Evolutionary conservation across 2,797 vertebrate genomes (phyloP).

Genomic region (Anabacerthia variegaticeps): DNA sequence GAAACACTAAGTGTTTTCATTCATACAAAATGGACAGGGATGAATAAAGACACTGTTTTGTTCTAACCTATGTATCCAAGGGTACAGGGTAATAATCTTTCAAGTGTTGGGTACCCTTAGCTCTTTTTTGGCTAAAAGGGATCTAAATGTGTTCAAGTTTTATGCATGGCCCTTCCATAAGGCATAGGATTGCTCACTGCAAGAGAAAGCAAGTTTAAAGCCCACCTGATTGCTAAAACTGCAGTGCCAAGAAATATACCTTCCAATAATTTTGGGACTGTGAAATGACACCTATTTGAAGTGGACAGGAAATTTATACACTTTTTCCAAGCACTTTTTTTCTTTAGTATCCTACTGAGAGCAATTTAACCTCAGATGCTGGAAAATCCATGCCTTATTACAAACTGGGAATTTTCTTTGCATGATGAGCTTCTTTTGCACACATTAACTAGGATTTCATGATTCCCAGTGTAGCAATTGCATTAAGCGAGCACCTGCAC

Average conservation of each 20-base stretch:
- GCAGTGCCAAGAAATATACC: constrained; percentile 38
- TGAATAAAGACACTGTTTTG: background rate
- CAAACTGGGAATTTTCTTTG: constrained; percentile 66
- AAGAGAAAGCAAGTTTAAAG: background rate
- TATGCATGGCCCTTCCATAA: background rate
- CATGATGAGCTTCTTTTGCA: constrained; percentile 62
- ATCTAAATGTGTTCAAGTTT: background rate
- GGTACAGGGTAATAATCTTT: background rate
- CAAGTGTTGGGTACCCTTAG: background rate
- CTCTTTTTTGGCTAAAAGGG: background rate
- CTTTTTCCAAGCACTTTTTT: constrained; percentile 56
- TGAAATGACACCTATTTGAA: constrained; percentile 61
- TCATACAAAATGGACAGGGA: accelerated
- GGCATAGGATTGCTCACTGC: background rate
- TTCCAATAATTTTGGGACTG: constrained; percentile 35
- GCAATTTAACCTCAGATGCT: constrained; percentile 61
- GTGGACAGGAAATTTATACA: constrained; percentile 71
- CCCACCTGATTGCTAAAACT: background rate
- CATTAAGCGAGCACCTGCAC: constrained; percentile 69
- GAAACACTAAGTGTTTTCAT: background rate
- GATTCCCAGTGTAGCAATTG: constrained; percentile 60
- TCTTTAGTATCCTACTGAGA: constrained; percentile 63
- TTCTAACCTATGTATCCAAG: background rate
- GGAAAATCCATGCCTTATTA: constrained; percentile 67
- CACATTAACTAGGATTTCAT: constrained; percentile 55